Conservation (phyloP, 2,113 vertebrate species). For the Bombycilla garrulus region DNA sequence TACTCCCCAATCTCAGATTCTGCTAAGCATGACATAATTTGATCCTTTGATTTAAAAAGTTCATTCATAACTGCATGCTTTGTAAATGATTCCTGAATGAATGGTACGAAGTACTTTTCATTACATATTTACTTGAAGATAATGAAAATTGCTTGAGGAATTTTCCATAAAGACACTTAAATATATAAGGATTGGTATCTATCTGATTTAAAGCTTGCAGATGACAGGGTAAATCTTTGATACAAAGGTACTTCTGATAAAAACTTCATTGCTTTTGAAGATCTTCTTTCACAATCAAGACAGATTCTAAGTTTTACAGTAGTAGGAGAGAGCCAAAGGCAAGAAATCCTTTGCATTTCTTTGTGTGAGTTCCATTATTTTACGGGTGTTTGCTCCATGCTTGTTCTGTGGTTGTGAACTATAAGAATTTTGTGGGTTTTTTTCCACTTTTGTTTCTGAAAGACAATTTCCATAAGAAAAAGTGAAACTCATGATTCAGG, state of each 20-base stretch:
- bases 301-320: background rate
- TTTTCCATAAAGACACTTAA: background rate
- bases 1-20: background rate
- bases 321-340: background rate
- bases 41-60: background rate
- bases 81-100: background rate
- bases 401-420: background rate
- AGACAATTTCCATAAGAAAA: background rate
- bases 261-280: background rate
- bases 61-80: background rate
- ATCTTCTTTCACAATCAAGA: background rate
- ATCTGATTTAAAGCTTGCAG: background rate
- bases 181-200: background rate
- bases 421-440: background rate
- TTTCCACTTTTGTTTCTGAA: background rate
- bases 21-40: background rate
- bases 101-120: background rate
- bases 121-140: background rate
- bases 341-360: background rate
- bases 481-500: background rate
- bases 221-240: background rate
- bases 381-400: background rate
- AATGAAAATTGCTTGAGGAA: background rate
- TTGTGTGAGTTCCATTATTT: background rate
- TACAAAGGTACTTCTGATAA: background rate